These are phyloP conservation scores for Drosophila anceps DNA, from an alignment of 2,888 invertebrate genomes.

Conservation along the genomic window DNA sequence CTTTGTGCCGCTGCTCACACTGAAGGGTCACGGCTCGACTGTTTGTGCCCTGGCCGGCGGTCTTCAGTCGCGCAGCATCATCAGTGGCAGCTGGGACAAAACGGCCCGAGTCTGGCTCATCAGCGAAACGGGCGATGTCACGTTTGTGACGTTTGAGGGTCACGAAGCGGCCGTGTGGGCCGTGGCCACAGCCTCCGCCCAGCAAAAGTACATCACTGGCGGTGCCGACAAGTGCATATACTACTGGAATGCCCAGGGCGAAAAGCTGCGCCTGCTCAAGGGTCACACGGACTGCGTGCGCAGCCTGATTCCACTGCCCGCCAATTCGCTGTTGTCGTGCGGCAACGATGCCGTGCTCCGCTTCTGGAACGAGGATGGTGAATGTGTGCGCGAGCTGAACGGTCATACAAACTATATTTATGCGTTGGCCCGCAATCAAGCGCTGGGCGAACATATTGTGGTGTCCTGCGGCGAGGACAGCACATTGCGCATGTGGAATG, in stretches of 20 bases:
- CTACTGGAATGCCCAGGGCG: constrained; percentile 91
- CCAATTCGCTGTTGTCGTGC: constrained; percentile 93
- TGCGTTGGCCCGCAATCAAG: constrained; percentile 87
- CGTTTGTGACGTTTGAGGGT: constrained; percentile 88
- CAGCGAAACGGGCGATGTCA: constrained; percentile 86
- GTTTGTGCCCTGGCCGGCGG: constrained; percentile 87
- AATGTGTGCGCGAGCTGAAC: constrained; percentile 90
- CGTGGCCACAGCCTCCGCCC: constrained; percentile 86
- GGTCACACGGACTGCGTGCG: constrained; percentile 98
- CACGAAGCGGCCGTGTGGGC: constrained; percentile 96
- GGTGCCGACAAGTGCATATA: constrained; percentile 97
- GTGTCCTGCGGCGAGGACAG: constrained; percentile 96
- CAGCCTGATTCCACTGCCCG: constrained; percentile 89
- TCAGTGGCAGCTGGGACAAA: constrained; percentile 97
- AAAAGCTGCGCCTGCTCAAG: constrained; percentile 88
- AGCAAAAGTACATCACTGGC: constrained; percentile 89
- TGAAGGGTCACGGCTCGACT: constrained; percentile 89
- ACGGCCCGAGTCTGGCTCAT: constrained; percentile 94
- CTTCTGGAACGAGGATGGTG: constrained; percentile 93
- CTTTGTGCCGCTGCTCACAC: constrained; percentile 88
- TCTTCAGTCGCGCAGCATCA: constrained; percentile 86
- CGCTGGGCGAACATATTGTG: constrained; percentile 87
- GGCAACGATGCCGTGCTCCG: constrained; percentile 96
- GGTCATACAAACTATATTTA: constrained; percentile 97
- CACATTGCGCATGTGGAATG: constrained; percentile 92